These are phyloP conservation scores for Quiscalus mexicanus DNA, from an alignment of 2,113 vertebrate species.

Conservation along the genomic window DNA sequence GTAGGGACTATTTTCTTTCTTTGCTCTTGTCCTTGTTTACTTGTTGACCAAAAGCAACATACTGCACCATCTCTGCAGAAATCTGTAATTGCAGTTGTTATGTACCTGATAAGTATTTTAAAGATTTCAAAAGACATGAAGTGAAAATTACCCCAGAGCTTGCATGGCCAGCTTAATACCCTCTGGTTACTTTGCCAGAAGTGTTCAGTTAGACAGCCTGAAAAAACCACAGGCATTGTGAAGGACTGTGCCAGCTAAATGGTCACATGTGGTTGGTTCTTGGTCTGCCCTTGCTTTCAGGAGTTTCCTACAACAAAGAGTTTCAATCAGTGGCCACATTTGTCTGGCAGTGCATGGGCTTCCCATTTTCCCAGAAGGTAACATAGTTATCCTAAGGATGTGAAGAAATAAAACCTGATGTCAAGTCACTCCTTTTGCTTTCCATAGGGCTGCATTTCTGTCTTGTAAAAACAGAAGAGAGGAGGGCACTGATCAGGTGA, in stretches of 20 bases:
- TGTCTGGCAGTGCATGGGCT: fast-evolving
- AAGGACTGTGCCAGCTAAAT: background rate
- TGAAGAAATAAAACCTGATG: background rate
- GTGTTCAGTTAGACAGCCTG: background rate
- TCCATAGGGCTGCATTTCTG: background rate
- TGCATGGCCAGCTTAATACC: background rate
- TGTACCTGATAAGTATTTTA: background rate
- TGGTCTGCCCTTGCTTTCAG: background rate
- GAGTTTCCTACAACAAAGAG: background rate
- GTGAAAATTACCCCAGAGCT: background rate
- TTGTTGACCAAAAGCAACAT: background rate
- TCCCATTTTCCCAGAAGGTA: background rate
- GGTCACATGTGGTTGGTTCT: background rate
- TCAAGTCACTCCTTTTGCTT: background rate
- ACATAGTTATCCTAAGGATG: background rate
- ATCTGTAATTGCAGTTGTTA: background rate
- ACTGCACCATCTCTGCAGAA: background rate
- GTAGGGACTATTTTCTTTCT: background rate
- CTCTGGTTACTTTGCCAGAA: background rate
- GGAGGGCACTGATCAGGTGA: background rate
- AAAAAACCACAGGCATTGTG: background rate
- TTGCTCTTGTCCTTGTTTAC: background rate
- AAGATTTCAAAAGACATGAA: background rate
- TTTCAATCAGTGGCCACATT: background rate
- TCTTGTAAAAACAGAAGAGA: background rate